Percentiles rank a stretch among this genome's conserved stretches.
These are phyloP conservation scores for Motacilla alba DNA, from an alignment of 2,113 vertebrate species.

Conservation along the genomic window DNA sequence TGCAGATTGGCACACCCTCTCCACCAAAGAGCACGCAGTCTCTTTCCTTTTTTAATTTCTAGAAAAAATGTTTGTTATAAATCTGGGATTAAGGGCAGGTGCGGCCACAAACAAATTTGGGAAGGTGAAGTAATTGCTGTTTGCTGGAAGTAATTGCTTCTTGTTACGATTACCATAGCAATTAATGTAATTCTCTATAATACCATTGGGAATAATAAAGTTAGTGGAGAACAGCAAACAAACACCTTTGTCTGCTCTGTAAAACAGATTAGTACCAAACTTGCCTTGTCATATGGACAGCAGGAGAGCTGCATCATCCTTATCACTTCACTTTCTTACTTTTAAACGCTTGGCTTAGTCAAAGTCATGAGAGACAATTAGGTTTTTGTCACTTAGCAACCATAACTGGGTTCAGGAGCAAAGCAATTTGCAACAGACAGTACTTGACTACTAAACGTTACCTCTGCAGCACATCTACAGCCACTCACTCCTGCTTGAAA, in stretches of 20 bases:
- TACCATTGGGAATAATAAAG: neutral
- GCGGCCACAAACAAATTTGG: neutral
- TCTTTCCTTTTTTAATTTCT: neutral
- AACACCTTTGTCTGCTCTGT: neutral
- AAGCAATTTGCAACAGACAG: conserved; percentile 1
- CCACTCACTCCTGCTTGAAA: neutral
- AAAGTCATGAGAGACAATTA: conserved; percentile 27
- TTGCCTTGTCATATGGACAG: neutral
- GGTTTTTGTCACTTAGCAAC: conserved; percentile 38
- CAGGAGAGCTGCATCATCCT: neutral
- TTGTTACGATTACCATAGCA: neutral
- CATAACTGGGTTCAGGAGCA: neutral
- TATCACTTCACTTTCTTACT: neutral
- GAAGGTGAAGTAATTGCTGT: neutral
- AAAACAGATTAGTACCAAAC: conserved; percentile 9
- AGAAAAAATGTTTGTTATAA: neutral
- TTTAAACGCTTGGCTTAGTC: conserved; percentile 3
- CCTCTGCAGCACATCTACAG: neutral
- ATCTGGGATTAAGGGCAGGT: neutral
- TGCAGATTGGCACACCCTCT: neutral
- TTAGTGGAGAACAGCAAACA: conserved; percentile 12
- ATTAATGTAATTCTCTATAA: conserved; percentile 20
- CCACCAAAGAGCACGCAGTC: neutral
- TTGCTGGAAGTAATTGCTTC: conserved; percentile 25
- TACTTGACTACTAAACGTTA: neutral